A percentile compares a stretch with the other conserved stretches of the same genome.
Conservation (phyloP, 2,797 vertebrate species). For the Lindbergichthys nudifrons region DNA sequence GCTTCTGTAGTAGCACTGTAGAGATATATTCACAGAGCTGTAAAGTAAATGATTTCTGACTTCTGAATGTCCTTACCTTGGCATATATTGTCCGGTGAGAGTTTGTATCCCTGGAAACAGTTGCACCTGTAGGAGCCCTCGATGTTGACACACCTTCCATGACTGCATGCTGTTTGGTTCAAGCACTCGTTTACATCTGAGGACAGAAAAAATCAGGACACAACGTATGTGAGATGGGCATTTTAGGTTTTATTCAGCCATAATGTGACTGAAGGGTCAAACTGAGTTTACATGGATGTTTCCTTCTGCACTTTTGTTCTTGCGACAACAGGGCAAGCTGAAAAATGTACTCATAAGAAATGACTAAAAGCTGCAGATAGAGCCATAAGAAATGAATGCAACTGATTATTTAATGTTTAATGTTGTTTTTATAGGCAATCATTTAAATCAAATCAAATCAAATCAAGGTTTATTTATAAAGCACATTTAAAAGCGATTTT, state of each 20-base stretch:
- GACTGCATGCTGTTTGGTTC: constrained; percentile 81
- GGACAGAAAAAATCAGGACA: constrained; percentile 35
- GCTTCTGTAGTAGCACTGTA: constrained; percentile 54
- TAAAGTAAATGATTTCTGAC: constrained; percentile 11
- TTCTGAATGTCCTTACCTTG: constrained; percentile 82
- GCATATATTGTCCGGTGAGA: constrained; percentile 83
- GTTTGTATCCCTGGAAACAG: constrained; percentile 88
- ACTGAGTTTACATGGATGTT: no score
- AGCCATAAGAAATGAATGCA: no score
- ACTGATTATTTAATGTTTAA: no score
- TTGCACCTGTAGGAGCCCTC: constrained; percentile 90
- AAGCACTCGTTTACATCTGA: constrained; percentile 91
- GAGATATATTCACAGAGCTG: constrained; percentile 47
- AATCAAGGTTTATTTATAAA: no score
- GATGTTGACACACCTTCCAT: constrained; percentile 88
- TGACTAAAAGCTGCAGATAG: no score
- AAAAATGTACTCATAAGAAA: no score
- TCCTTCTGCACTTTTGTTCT: no score
- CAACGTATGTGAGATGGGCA: not conserved
- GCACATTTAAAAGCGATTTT: no score
- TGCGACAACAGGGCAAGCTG: no score
- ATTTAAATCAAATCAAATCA: no score
- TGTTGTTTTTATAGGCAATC: no score
- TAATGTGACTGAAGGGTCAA: not conserved
- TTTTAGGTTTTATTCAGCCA: constrained; percentile 2